Percentiles rank a stretch among this genome's conserved stretches.
phyloP scores from a whole-genome alignment of 2,888 invertebrate genomes.

The Cephus pygmeus region DNA sequence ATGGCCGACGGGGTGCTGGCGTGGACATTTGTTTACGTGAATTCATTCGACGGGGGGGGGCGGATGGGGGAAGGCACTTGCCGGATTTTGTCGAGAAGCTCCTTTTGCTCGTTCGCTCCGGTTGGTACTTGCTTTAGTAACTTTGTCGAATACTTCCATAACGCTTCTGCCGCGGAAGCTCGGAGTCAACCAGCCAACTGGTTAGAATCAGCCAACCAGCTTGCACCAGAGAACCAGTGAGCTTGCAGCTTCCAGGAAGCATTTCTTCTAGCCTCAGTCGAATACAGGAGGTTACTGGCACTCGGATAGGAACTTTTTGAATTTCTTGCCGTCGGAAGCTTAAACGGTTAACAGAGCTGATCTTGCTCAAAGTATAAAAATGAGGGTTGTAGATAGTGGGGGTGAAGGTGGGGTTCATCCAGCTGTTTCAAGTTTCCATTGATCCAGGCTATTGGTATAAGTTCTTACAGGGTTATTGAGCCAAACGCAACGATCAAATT shows the following conservation, averaged over 20 bases:
- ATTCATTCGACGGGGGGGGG: neutral
- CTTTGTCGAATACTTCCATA: constrained; percentile 6
- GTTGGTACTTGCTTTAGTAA: constrained; percentile 15
- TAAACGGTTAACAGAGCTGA: constrained; percentile 7
- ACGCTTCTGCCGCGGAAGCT: neutral
- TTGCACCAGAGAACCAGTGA: neutral
- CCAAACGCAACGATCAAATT: neutral
- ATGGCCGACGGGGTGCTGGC: neutral
- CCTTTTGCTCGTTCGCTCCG: constrained; percentile 1
- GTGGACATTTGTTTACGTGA: constrained; percentile 3
- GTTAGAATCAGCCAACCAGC: neutral
- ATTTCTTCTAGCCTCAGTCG: neutral
- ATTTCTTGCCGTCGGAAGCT: neutral
- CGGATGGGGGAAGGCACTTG: neutral
- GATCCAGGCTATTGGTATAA: constrained; percentile 7
- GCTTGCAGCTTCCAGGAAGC: neutral
- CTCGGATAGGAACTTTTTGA: neutral
- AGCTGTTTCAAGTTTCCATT: constrained; percentile 10
- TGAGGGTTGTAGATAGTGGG: neutral
- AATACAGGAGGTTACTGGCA: neutral
- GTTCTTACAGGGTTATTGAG: neutral
- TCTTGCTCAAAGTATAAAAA: constrained; percentile 2
- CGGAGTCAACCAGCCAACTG: constrained; percentile 1
- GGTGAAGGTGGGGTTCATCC: neutral
- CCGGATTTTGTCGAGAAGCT: neutral